These are phyloP conservation scores for Plectrocnemia conspersa DNA, from an alignment of 1,140 invertebrate genomes.

Conservation along the genomic window DNA sequence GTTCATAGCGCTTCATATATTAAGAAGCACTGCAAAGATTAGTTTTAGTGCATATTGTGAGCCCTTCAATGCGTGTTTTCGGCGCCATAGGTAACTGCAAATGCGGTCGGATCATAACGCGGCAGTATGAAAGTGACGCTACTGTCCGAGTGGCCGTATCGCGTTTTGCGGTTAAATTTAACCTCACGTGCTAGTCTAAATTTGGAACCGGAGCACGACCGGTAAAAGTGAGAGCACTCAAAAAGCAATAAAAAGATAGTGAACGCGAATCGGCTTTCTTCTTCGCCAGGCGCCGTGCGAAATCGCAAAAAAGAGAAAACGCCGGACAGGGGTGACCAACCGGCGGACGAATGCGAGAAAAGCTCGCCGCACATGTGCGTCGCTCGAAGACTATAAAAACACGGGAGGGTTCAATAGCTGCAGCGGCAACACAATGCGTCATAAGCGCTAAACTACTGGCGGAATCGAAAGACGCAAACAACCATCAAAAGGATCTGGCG, in stretches of 20 bases:
- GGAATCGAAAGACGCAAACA: no score
- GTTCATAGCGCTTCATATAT: background rate
- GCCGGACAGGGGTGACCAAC: background rate
- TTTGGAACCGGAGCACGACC: constrained; percentile 7
- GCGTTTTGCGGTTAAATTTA: constrained; percentile 1
- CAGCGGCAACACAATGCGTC: no score
- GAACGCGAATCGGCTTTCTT: constrained; percentile 8
- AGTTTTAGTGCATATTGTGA: background rate
- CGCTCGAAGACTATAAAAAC: no score
- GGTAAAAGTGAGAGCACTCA: constrained; percentile 6
- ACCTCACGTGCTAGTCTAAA: background rate
- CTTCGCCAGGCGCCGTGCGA: background rate
- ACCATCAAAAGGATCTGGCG: no score
- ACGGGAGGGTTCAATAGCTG: no score
- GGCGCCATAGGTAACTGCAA: background rate
- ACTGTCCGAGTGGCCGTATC: background rate
- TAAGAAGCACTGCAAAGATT: background rate
- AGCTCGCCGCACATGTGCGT: no score
- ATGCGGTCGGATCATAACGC: background rate
- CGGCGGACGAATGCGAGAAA: no score
- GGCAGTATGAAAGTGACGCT: background rate
- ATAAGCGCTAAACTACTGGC: no score
- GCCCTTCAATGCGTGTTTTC: background rate
- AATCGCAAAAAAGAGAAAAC: constrained; percentile 8
- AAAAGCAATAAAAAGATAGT: constrained; percentile 9